Percentiles rank a stretch among this genome's conserved stretches.
Evolutionary conservation across 2,888 invertebrate species (phyloP).

Genomic region (Phasia obesa): DNA sequence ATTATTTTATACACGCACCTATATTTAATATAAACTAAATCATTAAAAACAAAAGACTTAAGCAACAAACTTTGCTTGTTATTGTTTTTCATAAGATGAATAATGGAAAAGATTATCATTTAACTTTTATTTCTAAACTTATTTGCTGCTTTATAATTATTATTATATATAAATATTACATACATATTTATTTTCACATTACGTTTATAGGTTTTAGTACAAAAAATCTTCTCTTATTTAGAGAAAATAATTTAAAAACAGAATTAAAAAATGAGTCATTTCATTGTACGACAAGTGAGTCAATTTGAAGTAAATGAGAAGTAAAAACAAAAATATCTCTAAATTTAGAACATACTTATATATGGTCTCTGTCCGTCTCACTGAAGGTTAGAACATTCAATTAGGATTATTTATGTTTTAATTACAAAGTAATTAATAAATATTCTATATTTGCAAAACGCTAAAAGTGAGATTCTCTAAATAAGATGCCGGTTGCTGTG

Average conservation of each 20-base stretch:
- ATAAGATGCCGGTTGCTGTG: no score
- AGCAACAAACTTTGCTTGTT: slow-evolving; percentile 34
- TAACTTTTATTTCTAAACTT: slow-evolving; percentile 20
- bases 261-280: slow-evolving; percentile 33
- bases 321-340: no score
- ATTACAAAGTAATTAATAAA: no score
- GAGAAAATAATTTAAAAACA: neutral
- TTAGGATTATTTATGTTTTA: no score
- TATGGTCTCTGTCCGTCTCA: no score
- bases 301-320: no score
- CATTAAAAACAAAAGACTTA: slow-evolving; percentile 65
- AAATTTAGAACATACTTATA: no score
- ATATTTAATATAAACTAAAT: neutral
- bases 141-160: slow-evolving; percentile 21
- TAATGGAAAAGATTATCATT: slow-evolving; percentile 20
- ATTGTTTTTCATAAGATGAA: neutral
- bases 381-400: no score
- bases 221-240: neutral
- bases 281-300: slow-evolving; percentile 19
- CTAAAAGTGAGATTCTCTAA: no score
- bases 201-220: neutral
- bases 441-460: no score
- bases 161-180: slow-evolving; percentile 50
- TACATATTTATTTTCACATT: slow-evolving; percentile 44
- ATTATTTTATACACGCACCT: slow-evolving; percentile 63